Evolutionary conservation across 2,113 vertebrate genomes (phyloP).

Genomic region (Ramphastos sulfuratus): DNA sequence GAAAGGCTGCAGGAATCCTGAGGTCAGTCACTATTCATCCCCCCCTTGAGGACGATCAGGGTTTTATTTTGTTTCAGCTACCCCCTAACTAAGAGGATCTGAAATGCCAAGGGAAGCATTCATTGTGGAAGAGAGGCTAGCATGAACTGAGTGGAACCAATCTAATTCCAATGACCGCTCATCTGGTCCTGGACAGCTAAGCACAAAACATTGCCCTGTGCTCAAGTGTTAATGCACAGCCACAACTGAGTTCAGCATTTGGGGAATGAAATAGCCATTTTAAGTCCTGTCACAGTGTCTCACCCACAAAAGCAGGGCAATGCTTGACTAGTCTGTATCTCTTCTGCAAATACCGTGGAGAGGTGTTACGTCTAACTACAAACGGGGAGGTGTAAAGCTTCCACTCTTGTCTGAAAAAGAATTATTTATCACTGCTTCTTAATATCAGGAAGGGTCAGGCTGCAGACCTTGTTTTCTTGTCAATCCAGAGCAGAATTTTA

Average conservation of each 20-base stretch:
- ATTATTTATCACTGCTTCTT: not conserved
- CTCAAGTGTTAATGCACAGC: not conserved
- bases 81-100: not conserved
- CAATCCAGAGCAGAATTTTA: not conserved
- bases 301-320: not conserved
- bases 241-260: not conserved
- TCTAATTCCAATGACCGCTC: not conserved
- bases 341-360: not conserved
- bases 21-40: not conserved
- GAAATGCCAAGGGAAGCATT: not conserved
- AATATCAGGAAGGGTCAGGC: not conserved
- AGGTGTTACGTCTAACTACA: not conserved
- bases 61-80: not conserved
- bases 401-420: not conserved
- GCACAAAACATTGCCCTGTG: not conserved
- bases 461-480: not conserved
- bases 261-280: not conserved
- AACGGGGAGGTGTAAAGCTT: not conserved
- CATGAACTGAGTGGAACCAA: not conserved
- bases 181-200: not conserved
- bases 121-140: not conserved
- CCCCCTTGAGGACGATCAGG: not conserved
- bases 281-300: not conserved
- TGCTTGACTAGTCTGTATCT: not conserved
- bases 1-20: slow-evolving; percentile 2